Evolutionary conservation across 2,888 invertebrate species (phyloP).

Genomic region (Physocephala rufipes): DNA sequence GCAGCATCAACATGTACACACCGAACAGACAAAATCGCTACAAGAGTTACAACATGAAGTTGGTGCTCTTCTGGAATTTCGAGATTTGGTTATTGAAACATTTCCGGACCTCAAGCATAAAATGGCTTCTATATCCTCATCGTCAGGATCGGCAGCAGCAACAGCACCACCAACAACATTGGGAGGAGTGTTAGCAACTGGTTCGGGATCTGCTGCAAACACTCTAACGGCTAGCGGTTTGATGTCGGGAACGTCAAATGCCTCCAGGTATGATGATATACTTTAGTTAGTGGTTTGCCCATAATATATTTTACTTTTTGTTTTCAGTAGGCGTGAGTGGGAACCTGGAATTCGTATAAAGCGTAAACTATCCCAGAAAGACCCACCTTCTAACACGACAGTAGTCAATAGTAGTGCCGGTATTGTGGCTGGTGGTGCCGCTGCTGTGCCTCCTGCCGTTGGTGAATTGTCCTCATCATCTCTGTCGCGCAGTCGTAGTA

Average conservation of each 20-base stretch:
- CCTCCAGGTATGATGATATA: constrained; percentile 62
- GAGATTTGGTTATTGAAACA: constrained; percentile 93
- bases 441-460: constrained; percentile 40
- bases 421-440: constrained; percentile 20
- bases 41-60: constrained; percentile 95
- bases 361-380: constrained; percentile 68
- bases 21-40: constrained; percentile 89
- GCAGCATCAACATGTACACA: constrained; percentile 76
- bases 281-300: background rate
- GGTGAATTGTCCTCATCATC: constrained; percentile 56
- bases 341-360: constrained; percentile 83
- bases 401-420: constrained; percentile 41
- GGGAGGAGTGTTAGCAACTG: constrained; percentile 38
- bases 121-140: constrained; percentile 76
- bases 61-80: constrained; percentile 88
- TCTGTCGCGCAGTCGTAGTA: constrained; percentile 72
- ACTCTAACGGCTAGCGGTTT: constrained; percentile 57
- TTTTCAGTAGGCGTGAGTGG: constrained; percentile 72
- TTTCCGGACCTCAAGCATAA: constrained; percentile 90
- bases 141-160: constrained; percentile 53
- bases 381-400: constrained; percentile 56
- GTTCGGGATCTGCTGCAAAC: constrained; percentile 46
- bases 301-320: background rate
- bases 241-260: constrained; percentile 63
- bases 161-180: constrained; percentile 36